Evolutionary conservation across 2,113 vertebrate species (phyloP).

Genomic region (Lates calcarifer): DNA sequence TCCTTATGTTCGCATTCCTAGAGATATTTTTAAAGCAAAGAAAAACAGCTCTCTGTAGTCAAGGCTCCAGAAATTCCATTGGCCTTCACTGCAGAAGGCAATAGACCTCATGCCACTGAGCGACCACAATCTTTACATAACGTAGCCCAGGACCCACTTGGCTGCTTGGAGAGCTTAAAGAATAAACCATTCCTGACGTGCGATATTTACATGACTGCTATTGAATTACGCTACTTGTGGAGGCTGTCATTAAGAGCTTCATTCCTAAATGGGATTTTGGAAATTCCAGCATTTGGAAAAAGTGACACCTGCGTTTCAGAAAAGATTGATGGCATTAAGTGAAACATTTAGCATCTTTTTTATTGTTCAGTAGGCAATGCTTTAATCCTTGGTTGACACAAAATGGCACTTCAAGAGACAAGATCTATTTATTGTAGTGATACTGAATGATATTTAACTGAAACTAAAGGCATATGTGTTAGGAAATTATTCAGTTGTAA

Average conservation of each 20-base stretch:
- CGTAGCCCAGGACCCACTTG: conserved; percentile 57
- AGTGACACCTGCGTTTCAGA: conserved; percentile 15
- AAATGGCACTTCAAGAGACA: not conserved
- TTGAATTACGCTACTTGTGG: conserved; percentile 55
- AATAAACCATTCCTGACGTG: conserved; percentile 57
- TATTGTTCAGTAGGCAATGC: not conserved
- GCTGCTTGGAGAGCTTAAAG: conserved; percentile 40
- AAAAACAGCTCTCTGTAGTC: conserved; percentile 54
- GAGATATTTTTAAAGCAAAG: conserved; percentile 68
- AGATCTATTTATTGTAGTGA: not conserved
- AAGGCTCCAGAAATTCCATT: conserved; percentile 59
- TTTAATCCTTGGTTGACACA: conserved; percentile 1
- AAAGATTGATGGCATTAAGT: not conserved
- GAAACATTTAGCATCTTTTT: not conserved
- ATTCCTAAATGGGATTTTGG: conserved; percentile 29
- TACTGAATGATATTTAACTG: not conserved
- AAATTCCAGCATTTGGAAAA: conserved; percentile 52
- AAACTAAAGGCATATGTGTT: not conserved
- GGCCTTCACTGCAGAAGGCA: conserved; percentile 60
- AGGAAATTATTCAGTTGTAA: not conserved
- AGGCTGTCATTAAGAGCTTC: conserved; percentile 35
- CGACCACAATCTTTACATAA: conserved; percentile 74
- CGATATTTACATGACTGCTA: conserved; percentile 57
- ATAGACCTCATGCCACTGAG: conserved; percentile 50
- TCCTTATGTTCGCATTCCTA: conserved; percentile 59